Base-by-base conservation (phyloP, 2,113 vertebrate species). In the Malaclemys terrapin region DNA sequence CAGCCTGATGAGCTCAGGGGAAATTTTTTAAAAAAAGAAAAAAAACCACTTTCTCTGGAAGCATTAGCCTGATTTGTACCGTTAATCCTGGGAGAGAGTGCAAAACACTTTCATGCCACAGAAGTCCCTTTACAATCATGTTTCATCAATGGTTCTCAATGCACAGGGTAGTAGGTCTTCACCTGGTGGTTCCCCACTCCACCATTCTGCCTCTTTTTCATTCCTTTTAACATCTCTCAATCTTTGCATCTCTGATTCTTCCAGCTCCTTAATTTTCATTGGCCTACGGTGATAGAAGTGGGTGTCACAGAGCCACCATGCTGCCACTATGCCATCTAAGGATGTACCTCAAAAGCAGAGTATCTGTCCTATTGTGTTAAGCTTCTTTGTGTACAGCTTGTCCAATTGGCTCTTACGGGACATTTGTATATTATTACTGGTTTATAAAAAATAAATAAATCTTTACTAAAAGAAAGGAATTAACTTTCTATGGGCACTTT, bases 211-310 rank as follows among this genome's bases (percentile, higher is more conserved):
- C 42, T 76, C 42, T 42, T 42, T 76, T 45, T 42, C 42, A 42
- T 47, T 27, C 11, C 24, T 45, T 75, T 75, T 42, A 27, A 24
- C 38, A 19, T 25, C 72, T 72, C n/a, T 38, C 65, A n/a, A 72
- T 72, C 65, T 47, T 7, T 76, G 12, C 42, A 24, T 27, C 38
- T 0, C 3, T 42, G 80, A 12, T 10, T 0, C 54, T 65, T 80
- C 78, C 4, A 0, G 53, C 80, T 47, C 29, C 17, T 0, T 0
- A 47, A 3, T 3, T 76, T 42, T 14, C 49, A 80, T 0, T 3
- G 82, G 45, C 49, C 90, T 72, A 19, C 31, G 0, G 0, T 27
- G 7, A 78, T 25, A 38, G 42, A 42, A 24, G 42, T 25, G 38
- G 10, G 24, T 45, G 42, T 29, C 83, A 84, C 22, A 0, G 90